phyloP scores from a whole-genome alignment of 1,140 invertebrate genomes.

The Drosophila ironensis region DNA sequence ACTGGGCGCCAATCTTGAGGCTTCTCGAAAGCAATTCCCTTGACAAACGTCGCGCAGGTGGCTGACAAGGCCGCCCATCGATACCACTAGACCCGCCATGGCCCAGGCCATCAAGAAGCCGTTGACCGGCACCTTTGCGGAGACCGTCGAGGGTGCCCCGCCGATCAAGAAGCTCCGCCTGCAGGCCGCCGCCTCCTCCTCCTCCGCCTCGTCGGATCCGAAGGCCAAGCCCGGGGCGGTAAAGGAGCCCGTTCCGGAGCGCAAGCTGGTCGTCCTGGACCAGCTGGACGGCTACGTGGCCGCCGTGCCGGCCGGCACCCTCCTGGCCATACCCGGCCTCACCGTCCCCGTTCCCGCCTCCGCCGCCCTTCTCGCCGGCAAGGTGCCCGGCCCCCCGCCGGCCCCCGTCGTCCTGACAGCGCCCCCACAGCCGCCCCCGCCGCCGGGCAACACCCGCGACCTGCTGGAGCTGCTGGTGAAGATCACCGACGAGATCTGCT shows the following conservation, averaged over 20 bases:
- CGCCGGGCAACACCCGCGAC: slow-evolving; percentile 37
- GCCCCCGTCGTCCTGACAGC: neutral
- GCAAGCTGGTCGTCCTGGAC: slow-evolving; percentile 42
- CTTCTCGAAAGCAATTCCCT: too few relatives aligned
- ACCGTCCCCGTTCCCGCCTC: neutral
- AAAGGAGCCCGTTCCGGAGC: slow-evolving; percentile 13
- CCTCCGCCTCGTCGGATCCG: slow-evolving; percentile 23
- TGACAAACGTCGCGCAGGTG: too few relatives aligned
- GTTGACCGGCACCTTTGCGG: slow-evolving; percentile 30
- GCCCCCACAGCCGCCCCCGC: neutral
- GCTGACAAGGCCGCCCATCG: too few relatives aligned
- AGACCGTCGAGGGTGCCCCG: slow-evolving; percentile 50
- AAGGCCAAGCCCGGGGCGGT: slow-evolving; percentile 16
- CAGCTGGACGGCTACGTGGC: slow-evolving; percentile 56
- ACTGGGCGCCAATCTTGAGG: too few relatives aligned
- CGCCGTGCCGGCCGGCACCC: neutral
- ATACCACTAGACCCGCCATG: too few relatives aligned
- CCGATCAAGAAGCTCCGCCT: slow-evolving; percentile 66
- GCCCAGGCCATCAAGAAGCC: slow-evolving; percentile 57
- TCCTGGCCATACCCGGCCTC: neutral
- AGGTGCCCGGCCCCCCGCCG: neutral
- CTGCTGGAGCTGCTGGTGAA: slow-evolving; percentile 72
- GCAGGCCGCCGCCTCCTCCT: slow-evolving; percentile 51
- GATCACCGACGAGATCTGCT: slow-evolving; percentile 69
- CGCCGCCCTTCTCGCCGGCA: neutral